Percentiles rank a stretch among this genome's conserved stretches.
phyloP scores from a whole-genome alignment of 2,113 vertebrate genomes.

The Neotoma lepida region DNA sequence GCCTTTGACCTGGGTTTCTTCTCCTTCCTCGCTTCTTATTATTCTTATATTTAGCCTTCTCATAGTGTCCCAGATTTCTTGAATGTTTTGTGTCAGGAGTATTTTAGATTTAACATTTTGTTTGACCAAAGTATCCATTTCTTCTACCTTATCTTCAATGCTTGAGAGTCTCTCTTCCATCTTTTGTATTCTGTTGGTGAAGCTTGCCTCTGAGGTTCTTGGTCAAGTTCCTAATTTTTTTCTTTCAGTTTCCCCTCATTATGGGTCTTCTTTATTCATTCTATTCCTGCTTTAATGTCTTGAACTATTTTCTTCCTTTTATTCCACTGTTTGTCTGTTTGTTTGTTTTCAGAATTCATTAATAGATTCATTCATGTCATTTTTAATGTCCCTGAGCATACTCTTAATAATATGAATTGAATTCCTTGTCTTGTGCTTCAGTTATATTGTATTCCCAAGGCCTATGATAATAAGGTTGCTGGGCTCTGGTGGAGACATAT shows the following conservation, averaged over 20 bases:
- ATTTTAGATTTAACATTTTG: background rate
- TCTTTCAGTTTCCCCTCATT: background rate
- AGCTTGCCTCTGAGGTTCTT: background rate
- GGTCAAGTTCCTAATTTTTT: background rate
- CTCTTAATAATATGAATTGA: background rate
- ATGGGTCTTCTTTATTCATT: background rate
- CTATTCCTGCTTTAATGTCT: background rate
- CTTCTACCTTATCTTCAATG: background rate
- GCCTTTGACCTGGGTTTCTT: background rate
- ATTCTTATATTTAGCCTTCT: background rate
- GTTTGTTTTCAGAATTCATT: background rate
- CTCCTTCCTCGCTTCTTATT: background rate
- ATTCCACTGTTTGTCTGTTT: background rate
- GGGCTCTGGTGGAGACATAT: background rate
- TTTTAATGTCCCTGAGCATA: background rate
- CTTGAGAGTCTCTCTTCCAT: background rate
- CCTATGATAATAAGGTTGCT: background rate
- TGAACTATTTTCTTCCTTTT: background rate
- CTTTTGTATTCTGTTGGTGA: background rate
- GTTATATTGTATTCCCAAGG: background rate
- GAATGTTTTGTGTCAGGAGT: background rate
- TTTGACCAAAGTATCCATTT: background rate
- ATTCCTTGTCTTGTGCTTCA: background rate
- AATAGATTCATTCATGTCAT: background rate
- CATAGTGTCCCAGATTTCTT: background rate